Percentiles rank a stretch among this genome's conserved stretches.
Evolutionary conservation across 2,113 vertebrate species (phyloP).

Genomic region (Leptosomus discolor): DNA sequence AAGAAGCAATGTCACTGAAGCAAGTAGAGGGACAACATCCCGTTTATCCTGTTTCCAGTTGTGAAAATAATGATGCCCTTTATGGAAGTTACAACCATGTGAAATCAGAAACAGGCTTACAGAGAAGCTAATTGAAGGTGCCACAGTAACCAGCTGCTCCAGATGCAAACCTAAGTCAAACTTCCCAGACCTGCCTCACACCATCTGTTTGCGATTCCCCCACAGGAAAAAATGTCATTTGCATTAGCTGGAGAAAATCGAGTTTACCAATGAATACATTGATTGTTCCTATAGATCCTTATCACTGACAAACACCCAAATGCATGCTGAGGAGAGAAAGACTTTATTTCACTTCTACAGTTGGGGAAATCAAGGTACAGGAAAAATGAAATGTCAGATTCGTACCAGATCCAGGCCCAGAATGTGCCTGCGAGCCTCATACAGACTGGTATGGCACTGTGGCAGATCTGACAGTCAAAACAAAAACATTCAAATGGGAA

Average conservation of each 20-base stretch:
- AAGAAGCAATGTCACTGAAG: not conserved
- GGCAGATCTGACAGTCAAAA: not conserved
- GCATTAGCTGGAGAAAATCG: not conserved
- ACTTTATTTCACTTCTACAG: not conserved
- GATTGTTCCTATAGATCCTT: not conserved
- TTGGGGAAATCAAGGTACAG: not conserved
- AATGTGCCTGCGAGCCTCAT: not conserved
- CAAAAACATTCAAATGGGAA: not conserved
- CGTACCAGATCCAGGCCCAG: not conserved
- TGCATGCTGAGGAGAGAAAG: not conserved
- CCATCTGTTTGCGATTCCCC: not conserved
- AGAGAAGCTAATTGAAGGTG: not conserved
- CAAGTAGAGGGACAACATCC: not conserved
- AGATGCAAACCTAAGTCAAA: not conserved
- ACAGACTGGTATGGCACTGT: accelerated
- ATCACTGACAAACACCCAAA: not conserved
- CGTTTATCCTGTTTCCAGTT: not conserved
- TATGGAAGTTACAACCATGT: not conserved
- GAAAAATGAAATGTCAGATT: not conserved
- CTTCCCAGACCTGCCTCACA: not conserved
- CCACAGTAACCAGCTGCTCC: not conserved
- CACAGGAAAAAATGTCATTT: not conserved
- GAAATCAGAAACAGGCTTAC: not conserved
- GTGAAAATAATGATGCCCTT: not conserved
- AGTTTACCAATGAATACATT: not conserved